Evolutionary conservation across 2,797 vertebrate species (phyloP), one percentile per base, ranked within the genome.

Genomic region (Phyllotis vaccarum): DNA sequence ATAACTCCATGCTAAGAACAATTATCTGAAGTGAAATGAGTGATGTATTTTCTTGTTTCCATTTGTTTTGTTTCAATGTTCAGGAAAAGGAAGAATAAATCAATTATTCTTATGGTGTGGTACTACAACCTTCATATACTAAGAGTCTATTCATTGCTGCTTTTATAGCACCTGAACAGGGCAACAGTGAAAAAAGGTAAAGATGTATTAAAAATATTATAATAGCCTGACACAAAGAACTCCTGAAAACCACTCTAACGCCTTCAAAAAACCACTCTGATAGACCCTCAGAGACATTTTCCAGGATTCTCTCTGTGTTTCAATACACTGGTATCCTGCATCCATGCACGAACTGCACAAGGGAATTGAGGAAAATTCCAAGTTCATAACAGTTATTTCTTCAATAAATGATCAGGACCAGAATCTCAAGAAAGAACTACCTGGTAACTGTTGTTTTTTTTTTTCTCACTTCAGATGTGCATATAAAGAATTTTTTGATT

Each of bases 401-500:
- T 62, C 75, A 17, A 72, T 37, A 46, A 56, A 66, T 5, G 22
- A 49, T 54, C 43, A 76, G 54, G 21, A 43, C 46, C 49, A 24
- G 21, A 58, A 6, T 78, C 43, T 87, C 56, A 43, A 88, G 13
- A 56, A 90, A 40, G 11, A n/a, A 0, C 13, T 22, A 2, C 13
- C 40, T 82, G 85, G 21, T 40, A 85, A 66, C 6, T 40, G 46
- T 80, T 93, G 89, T 62, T 29, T 82, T 34, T 80, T 93, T 91
- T 62, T 29, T 82, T 34, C 93, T 46, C 21, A n/a, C 70, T 62
- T 94, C 68, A 86, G 24, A 75, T 16, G 21, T 43, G 17, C 83
- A 86, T 68, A 82, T n/a, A 34, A 49, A 90, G 27, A 92, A 56
- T 8, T 17, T 3, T 58, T 58, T 96, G 66, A 74, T 75, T 49